Conservation (phyloP, 2,888 invertebrate genomes). For the Thyatira batis region DNA sequence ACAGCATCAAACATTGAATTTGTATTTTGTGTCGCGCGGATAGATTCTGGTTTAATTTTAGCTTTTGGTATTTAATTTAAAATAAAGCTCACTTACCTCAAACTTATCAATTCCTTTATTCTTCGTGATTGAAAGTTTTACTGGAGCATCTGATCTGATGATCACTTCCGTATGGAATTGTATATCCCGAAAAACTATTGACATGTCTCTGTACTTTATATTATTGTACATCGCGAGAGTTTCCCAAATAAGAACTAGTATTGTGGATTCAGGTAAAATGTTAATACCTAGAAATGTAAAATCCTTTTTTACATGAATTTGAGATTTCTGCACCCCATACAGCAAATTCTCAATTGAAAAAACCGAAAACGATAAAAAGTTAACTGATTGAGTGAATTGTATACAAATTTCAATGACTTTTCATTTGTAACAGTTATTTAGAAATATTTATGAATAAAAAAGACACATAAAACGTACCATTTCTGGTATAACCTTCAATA, state of each 20-base stretch:
- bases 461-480: conserved; percentile 34
- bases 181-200: conserved; percentile 39
- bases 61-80: too few species aligned
- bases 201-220: conserved; percentile 49
- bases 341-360: too few species aligned
- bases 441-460: too few species aligned
- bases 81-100: conserved; percentile 45
- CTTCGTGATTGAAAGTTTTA: conserved; percentile 33
- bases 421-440: too few species aligned
- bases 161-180: conserved; percentile 35
- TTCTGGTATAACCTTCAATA: conserved; percentile 39
- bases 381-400: too few species aligned
- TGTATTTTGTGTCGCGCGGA: too few species aligned
- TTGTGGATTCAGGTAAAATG: conserved; percentile 86
- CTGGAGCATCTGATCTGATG: conserved; percentile 25
- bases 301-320: neutral
- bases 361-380: too few species aligned
- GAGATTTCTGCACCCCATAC: too few species aligned
- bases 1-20: too few species aligned
- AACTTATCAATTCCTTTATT: conserved; percentile 40
- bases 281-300: conserved; percentile 80
- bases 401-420: too few species aligned
- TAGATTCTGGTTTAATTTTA: too few species aligned
- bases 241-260: conserved; percentile 76
- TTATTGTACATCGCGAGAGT: conserved; percentile 68